Percentiles rank a stretch among this genome's conserved stretches.
phyloP scores from a whole-genome alignment of 1,140 invertebrate genomes.

The silkworm (Bombyx mori) region DNA sequence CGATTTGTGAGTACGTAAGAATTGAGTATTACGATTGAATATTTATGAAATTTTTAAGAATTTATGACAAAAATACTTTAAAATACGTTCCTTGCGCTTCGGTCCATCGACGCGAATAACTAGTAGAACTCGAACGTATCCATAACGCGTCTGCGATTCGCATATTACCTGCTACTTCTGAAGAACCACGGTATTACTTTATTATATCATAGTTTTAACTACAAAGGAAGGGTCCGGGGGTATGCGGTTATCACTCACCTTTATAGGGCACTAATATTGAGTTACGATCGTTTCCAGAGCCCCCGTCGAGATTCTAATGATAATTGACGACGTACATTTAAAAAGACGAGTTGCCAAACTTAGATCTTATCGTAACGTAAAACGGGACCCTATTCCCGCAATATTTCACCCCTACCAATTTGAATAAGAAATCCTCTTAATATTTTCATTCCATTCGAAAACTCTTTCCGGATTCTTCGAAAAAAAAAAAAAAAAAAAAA shows the following conservation, averaged over 20 bases:
- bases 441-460: not conserved
- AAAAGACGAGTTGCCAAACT: constrained; percentile 46
- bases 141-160: too few relatives aligned
- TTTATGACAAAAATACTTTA: too few relatives aligned
- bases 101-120: too few relatives aligned
- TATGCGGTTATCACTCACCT: constrained; percentile 50
- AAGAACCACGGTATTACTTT: constrained; percentile 11
- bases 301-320: constrained; percentile 44
- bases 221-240: constrained; percentile 21
- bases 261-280: constrained; percentile 60
- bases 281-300: constrained; percentile 34
- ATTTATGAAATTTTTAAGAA: too few relatives aligned
- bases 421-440: not conserved
- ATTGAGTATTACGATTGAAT: too few relatives aligned
- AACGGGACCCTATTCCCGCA: not conserved
- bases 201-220: constrained; percentile 18
- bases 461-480: not conserved
- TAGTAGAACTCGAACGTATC: too few relatives aligned
- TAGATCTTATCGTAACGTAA: constrained; percentile 27
- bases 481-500: not conserved
- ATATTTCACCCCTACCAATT: not conserved
- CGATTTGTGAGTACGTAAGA: too few relatives aligned
- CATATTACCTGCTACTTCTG: too few relatives aligned
- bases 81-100: too few relatives aligned
- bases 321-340: constrained; percentile 45